A percentile compares a stretch with the other conserved stretches of the same genome.
These are phyloP conservation scores for Syrista parreyssii DNA, from an alignment of 2,888 invertebrate genomes.

Conservation along the genomic window DNA sequence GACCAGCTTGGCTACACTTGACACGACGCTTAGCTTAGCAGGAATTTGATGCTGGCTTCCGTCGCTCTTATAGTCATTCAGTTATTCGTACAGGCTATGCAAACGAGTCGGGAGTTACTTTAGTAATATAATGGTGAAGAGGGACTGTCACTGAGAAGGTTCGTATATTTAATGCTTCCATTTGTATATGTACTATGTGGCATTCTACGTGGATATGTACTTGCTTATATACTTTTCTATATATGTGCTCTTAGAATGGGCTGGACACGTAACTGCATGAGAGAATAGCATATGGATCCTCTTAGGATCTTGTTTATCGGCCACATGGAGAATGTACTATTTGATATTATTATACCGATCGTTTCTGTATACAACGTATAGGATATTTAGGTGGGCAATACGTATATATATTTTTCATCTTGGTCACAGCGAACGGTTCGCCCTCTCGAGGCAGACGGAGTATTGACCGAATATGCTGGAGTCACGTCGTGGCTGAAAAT, in stretches of 20 bases:
- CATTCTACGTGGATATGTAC: neutral
- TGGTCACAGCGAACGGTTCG: too few relatives aligned
- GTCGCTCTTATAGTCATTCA: neutral
- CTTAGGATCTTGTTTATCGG: slow-evolving; percentile 44
- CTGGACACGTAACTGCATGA: neutral
- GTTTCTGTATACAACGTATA: too few relatives aligned
- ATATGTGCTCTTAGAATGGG: neutral
- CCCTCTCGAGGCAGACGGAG: too few relatives aligned
- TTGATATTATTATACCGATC: too few relatives aligned
- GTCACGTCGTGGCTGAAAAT: too few relatives aligned
- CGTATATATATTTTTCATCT: too few relatives aligned
- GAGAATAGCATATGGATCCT: neutral
- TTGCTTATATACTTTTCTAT: neutral
- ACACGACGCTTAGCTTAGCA: slow-evolving; percentile 1
- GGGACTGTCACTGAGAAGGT: neutral
- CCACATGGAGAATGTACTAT: slow-evolving; percentile 21
- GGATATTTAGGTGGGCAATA: too few relatives aligned
- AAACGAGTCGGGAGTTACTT: neutral
- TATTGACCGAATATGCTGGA: too few relatives aligned
- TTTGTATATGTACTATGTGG: neutral
- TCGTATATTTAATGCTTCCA: neutral
- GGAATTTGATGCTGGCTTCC: slow-evolving; percentile 4
- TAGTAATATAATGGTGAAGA: neutral
- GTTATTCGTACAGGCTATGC: neutral
- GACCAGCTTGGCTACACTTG: neutral